These are phyloP conservation scores for Danio kyathit DNA, from an alignment of 2,797 vertebrate genomes.

Conservation along the genomic window DNA sequence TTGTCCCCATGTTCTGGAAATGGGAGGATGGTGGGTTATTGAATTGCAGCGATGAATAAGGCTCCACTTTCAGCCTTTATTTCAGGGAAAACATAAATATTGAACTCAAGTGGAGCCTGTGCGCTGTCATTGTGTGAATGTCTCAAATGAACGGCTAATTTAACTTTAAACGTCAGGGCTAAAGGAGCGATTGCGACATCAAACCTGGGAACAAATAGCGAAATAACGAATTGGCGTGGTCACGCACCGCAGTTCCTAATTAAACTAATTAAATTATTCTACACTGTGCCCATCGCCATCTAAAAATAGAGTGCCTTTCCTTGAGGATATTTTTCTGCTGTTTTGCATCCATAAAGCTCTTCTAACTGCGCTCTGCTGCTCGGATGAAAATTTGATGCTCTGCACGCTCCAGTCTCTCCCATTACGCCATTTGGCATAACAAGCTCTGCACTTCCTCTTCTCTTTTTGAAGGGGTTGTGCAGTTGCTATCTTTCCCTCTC, in stretches of 20 bases:
- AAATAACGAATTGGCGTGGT: conserved; percentile 29
- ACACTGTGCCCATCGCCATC: conserved; percentile 62
- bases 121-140: background rate
- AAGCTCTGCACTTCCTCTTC: conserved; percentile 59
- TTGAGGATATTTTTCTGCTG: conserved; percentile 81
- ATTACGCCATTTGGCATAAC: conserved; percentile 69
- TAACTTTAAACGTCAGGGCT: conserved; percentile 20
- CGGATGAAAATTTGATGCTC: conserved; percentile 79
- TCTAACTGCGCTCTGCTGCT: conserved; percentile 77
- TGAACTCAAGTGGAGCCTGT: background rate
- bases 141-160: conserved; percentile 28
- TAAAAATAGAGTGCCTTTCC: conserved; percentile 77
- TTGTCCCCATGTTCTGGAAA: conserved; percentile 9
- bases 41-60: conserved; percentile 8
- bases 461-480: conserved; percentile 57
- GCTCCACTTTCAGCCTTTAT: conserved; percentile 1
- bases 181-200: background rate
- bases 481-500: conserved; percentile 41
- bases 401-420: conserved; percentile 71
- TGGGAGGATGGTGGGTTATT: conserved; percentile 9
- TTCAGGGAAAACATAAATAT: conserved; percentile 25
- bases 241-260: conserved; percentile 68
- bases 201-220: conserved; percentile 14
- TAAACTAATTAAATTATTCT: conserved; percentile 76
- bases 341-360: conserved; percentile 73